A percentile compares a stretch with the other conserved stretches of the same genome.
Evolutionary conservation across 2,888 invertebrate species (phyloP).

Genomic region (Gonocerus acuteangulatus): DNA sequence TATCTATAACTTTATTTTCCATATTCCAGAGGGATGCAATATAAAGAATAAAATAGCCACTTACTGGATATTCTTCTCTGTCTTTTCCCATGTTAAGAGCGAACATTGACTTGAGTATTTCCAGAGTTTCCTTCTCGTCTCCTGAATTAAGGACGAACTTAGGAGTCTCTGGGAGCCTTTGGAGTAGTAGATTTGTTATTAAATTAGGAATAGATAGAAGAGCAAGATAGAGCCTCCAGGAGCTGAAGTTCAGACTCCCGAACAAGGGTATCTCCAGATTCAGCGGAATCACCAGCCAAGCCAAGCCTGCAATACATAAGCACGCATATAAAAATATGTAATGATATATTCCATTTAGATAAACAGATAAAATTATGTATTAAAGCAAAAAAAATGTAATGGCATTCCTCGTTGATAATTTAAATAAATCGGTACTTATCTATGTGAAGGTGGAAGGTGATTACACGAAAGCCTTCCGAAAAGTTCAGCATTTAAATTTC

Average conservation of each 20-base stretch:
- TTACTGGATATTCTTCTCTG: conserved; percentile 9
- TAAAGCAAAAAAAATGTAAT: no score
- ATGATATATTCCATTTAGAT: no score
- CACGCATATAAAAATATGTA: no score
- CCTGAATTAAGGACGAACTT: conserved; percentile 13
- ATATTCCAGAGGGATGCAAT: no score
- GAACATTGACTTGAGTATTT: not conserved
- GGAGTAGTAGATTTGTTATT: not conserved
- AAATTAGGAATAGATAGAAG: not conserved
- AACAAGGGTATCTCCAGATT: not conserved
- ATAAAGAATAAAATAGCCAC: not conserved
- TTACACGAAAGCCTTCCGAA: no score
- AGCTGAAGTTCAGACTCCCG: not conserved
- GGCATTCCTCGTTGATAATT: no score
- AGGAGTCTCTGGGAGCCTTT: not conserved
- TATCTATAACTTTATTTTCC: no score
- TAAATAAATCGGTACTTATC: no score
- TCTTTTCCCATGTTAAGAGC: not conserved
- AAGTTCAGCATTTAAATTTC: no score
- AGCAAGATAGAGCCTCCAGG: not conserved
- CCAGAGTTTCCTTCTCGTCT: not conserved
- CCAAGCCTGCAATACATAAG: not conserved
- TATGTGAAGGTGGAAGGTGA: no score
- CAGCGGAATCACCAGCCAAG: not conserved
- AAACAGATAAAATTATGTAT: no score